phyloP scores from a whole-genome alignment of 1,140 invertebrate genomes.

The Microvelia longipes region DNA sequence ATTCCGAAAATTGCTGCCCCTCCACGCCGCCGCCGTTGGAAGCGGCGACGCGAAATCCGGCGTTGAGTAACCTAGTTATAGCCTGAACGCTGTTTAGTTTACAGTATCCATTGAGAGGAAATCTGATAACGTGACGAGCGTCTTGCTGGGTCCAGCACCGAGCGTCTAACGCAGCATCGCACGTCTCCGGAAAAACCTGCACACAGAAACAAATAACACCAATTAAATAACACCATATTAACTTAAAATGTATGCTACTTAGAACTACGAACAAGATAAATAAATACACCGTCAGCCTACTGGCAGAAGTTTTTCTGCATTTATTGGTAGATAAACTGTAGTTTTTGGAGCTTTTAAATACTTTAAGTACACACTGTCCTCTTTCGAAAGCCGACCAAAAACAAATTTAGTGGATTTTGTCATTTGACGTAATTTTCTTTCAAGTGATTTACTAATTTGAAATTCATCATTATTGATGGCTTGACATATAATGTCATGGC shows the following conservation, averaged over 20 bases:
- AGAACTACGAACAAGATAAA: background rate
- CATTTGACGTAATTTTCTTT: no score
- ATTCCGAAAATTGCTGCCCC: constrained; percentile 84
- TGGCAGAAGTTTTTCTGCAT: no score
- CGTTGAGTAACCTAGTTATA: constrained; percentile 70
- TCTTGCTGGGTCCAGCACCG: constrained; percentile 72
- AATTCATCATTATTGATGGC: no score
- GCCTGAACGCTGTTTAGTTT: constrained; percentile 83
- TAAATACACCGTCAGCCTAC: no score
- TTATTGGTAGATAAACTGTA: no score
- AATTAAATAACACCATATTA: no score
- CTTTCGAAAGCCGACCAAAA: no score
- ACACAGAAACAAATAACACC: background rate
- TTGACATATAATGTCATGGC: no score
- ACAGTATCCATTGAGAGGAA: constrained; percentile 82
- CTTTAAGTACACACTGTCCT: no score
- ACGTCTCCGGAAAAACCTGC: constrained; percentile 68
- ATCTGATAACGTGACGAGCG: constrained; percentile 68
- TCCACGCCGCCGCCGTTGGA: constrained; percentile 79
- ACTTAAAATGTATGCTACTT: background rate
- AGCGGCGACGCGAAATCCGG: constrained; percentile 62
- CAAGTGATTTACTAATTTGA: no score
- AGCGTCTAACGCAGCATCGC: constrained; percentile 65
- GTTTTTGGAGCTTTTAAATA: no score
- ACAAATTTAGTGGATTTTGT: no score